These are phyloP conservation scores for Lepas anatifera DNA, from an alignment of 2,888 invertebrate genomes.

Conservation along the genomic window DNA sequence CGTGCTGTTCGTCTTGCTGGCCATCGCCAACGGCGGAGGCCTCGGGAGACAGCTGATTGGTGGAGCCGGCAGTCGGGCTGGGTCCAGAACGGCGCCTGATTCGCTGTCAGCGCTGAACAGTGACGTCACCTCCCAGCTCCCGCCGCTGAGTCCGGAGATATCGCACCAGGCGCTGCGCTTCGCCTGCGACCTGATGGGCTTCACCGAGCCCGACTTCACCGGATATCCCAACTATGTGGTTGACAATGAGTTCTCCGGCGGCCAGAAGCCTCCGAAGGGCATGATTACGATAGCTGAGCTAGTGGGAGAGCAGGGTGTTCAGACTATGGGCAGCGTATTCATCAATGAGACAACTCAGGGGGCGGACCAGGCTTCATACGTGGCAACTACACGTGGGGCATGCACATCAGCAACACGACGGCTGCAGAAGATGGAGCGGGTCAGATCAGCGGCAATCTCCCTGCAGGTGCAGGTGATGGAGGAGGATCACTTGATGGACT, in stretches of 20 bases:
- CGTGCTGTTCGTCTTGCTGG: neutral
- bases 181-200: constrained; percentile 10
- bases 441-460: too few species aligned
- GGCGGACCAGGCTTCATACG: too few species aligned
- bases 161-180: constrained; percentile 5
- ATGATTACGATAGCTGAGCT: too few species aligned
- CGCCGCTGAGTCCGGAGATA: constrained; percentile 4
- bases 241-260: neutral
- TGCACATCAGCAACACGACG: too few species aligned
- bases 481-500: too few species aligned
- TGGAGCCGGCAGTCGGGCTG: neutral
- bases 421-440: too few species aligned
- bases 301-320: neutral
- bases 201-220: neutral
- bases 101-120: neutral
- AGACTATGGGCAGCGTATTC: too few species aligned
- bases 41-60: neutral
- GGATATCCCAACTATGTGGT: neutral
- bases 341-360: too few species aligned
- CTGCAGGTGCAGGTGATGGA: too few species aligned
- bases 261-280: neutral
- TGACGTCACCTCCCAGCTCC: neutral
- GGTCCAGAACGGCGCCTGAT: neutral
- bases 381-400: too few species aligned
- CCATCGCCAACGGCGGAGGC: constrained; percentile 6